Conservation (phyloP, 2,888 invertebrate species). For the Lycia hirtaria region DNA sequence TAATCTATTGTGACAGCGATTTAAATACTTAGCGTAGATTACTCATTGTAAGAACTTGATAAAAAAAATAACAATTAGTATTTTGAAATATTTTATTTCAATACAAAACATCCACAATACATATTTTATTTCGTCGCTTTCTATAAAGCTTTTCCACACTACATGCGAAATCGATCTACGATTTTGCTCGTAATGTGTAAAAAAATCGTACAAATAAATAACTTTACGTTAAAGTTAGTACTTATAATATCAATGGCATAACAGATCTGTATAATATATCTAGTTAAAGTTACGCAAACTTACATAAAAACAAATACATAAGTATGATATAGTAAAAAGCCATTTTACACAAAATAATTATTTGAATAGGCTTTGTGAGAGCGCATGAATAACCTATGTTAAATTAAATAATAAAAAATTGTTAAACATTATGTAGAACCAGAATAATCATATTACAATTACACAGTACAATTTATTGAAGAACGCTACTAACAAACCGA, state of each 20-base stretch:
- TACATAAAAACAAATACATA: slow-evolving; percentile 39
- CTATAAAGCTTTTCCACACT: slow-evolving; percentile 13
- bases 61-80: neutral
- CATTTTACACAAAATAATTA: slow-evolving; percentile 1
- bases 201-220: slow-evolving; percentile 64
- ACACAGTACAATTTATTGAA: too few species aligned
- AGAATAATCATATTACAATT: slow-evolving; percentile 36
- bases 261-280: slow-evolving; percentile 59
- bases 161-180: slow-evolving; percentile 27
- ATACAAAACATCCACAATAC: slow-evolving; percentile 56
- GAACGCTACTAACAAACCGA: too few species aligned
- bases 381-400: neutral
- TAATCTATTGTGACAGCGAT: too few species aligned
- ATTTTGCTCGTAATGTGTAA: slow-evolving; percentile 8
- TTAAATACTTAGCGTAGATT: too few species aligned
- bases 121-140: slow-evolving; percentile 30
- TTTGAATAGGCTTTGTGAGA: slow-evolving; percentile 7
- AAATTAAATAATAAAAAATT: slow-evolving; percentile 5
- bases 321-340: neutral
- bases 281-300: slow-evolving; percentile 23
- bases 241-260: slow-evolving; percentile 76
- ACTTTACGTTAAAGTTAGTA: slow-evolving; percentile 56
- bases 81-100: slow-evolving; percentile 37
- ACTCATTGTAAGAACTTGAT: too few species aligned
- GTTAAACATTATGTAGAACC: slow-evolving; percentile 20